These are phyloP conservation scores for Limnephilus auricula DNA, from an alignment of 2,888 invertebrate species.

Conservation along the genomic window DNA sequence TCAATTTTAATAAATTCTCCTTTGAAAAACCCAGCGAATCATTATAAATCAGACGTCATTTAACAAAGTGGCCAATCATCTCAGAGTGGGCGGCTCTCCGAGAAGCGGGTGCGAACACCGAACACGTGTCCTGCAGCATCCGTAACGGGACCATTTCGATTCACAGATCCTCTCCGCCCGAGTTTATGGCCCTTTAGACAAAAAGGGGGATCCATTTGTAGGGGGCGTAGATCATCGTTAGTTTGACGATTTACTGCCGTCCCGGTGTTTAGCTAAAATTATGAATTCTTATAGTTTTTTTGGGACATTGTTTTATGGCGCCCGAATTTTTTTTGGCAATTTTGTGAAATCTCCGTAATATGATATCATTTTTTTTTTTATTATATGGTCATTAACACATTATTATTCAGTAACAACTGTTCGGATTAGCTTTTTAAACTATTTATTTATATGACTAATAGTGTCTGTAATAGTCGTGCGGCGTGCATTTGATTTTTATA, in stretches of 20 bases:
- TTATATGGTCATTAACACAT: no score
- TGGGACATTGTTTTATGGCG: no score
- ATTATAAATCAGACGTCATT: conserved; percentile 2
- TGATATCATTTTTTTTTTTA: no score
- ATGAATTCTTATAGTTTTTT: neutral
- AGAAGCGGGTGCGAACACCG: neutral
- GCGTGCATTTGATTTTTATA: no score
- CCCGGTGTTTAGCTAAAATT: neutral
- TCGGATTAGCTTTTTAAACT: no score
- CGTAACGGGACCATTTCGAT: neutral
- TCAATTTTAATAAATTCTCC: neutral
- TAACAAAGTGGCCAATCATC: neutral
- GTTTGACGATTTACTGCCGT: neutral
- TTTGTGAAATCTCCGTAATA: no score
- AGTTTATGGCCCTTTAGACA: neutral
- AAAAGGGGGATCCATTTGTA: neutral
- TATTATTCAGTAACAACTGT: no score
- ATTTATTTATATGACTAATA: no score
- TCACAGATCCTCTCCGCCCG: neutral
- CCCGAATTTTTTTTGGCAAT: no score
- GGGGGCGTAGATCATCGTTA: neutral
- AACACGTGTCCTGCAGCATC: neutral
- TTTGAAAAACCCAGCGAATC: neutral
- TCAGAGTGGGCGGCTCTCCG: neutral
- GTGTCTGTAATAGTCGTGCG: no score